Conservation (phyloP, 2,797 vertebrate species). For the Basileuterus tristriatus region DNA sequence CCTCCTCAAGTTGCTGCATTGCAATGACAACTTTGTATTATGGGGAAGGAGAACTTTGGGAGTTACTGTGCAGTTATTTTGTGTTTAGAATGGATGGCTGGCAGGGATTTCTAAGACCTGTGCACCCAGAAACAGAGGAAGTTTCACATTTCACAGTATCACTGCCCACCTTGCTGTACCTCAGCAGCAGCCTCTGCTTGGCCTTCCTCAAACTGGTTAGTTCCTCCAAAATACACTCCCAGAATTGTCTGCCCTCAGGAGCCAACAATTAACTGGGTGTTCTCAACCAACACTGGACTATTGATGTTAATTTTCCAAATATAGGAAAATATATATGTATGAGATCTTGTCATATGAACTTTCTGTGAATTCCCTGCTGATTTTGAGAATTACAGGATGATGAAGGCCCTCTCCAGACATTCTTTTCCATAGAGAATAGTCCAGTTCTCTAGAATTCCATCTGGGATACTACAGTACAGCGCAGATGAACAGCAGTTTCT, state of each 20-base stretch:
- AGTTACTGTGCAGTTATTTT: neutral
- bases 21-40: neutral
- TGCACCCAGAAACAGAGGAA: neutral
- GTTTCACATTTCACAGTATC: neutral
- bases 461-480: neutral
- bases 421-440: neutral
- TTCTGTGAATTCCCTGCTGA: neutral
- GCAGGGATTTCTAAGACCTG: neutral
- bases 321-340: neutral
- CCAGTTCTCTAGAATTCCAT: neutral
- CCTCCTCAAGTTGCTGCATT: neutral
- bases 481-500: neutral
- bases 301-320: neutral
- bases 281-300: neutral
- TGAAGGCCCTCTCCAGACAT: neutral
- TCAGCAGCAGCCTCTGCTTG: neutral
- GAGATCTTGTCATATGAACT: neutral
- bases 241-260: neutral
- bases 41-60: neutral
- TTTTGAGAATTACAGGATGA: neutral
- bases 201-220: neutral
- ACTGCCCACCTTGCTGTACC: neutral
- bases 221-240: neutral
- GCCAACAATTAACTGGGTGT: neutral
- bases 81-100: neutral